These are phyloP conservation scores for Laterallus jamaicensis DNA, from an alignment of 2,113 vertebrate genomes.

Conservation along the genomic window DNA sequence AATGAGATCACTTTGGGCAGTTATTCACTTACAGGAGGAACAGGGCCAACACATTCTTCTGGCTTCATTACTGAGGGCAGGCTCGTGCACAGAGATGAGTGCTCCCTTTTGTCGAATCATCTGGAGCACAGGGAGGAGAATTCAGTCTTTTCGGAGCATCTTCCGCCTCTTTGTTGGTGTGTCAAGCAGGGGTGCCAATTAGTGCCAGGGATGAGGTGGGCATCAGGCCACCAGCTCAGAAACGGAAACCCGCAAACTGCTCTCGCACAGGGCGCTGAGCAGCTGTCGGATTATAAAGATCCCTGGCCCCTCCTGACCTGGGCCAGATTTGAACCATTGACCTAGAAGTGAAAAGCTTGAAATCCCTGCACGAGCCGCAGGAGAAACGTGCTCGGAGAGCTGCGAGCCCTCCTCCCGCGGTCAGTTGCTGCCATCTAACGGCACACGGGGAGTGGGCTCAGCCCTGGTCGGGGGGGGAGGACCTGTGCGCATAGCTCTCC, in stretches of 20 bases:
- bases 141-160: neutral
- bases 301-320: conserved; percentile 19
- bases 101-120: conserved; percentile 12
- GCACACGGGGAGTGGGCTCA: neutral
- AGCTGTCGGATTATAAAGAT: conserved; percentile 1
- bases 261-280: neutral
- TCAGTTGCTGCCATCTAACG: conserved; percentile 64
- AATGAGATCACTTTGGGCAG: conserved; percentile 55
- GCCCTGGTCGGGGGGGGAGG: neutral
- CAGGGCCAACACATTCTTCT: conserved; percentile 35
- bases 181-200: neutral
- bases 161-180: neutral
- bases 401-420: neutral
- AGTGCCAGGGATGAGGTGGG: neutral
- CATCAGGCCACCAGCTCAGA: neutral
- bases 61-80: neutral
- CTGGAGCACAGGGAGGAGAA: neutral
- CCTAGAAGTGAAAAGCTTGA: conserved; percentile 34
- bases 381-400: neutral
- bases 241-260: neutral
- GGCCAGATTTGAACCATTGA: conserved; percentile 25
- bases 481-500: neutral
- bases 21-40: neutral
- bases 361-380: neutral
- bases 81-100: conserved; percentile 3